Evolutionary conservation across 2,888 invertebrate species (phyloP).

Genomic region (Stegana nigrithorax): DNA sequence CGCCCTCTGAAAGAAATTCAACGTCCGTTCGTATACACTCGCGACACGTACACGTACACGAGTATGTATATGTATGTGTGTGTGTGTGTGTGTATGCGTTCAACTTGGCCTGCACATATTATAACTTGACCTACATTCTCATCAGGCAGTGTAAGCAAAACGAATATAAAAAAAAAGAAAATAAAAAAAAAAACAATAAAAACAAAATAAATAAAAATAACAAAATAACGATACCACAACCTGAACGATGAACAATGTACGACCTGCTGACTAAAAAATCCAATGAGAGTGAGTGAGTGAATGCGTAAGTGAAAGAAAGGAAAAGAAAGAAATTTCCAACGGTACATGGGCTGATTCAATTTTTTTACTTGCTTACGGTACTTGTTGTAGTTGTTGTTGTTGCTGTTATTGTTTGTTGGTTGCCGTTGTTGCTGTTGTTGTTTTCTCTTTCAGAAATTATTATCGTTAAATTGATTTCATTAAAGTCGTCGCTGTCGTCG

Average conservation of each 20-base stretch:
- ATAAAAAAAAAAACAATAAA: constrained; percentile 32
- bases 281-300: neutral
- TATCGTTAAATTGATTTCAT: constrained; percentile 63
- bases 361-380: constrained; percentile 10
- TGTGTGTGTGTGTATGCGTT: constrained; percentile 7
- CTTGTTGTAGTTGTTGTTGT: constrained; percentile 8
- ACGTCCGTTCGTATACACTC: no score
- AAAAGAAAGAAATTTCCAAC: constrained; percentile 66
- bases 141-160: constrained; percentile 41
- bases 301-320: constrained; percentile 38
- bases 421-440: constrained; percentile 32
- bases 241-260: neutral
- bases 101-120: constrained; percentile 42
- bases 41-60: no score
- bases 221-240: neutral
- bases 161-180: constrained; percentile 49
- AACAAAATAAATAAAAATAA: constrained; percentile 26
- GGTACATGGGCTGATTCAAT: constrained; percentile 47
- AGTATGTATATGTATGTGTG: no score
- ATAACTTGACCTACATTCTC: constrained; percentile 67
- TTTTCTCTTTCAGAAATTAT: constrained; percentile 51
- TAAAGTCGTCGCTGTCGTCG: constrained; percentile 38
- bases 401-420: constrained; percentile 16
- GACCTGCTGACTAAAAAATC: neutral
- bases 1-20: no score